A percentile compares a stretch with the other conserved stretches of the same genome.
These are phyloP conservation scores for Rugalucina vietnamica DNA, from an alignment of 2,888 invertebrate genomes.

Conservation along the genomic window DNA sequence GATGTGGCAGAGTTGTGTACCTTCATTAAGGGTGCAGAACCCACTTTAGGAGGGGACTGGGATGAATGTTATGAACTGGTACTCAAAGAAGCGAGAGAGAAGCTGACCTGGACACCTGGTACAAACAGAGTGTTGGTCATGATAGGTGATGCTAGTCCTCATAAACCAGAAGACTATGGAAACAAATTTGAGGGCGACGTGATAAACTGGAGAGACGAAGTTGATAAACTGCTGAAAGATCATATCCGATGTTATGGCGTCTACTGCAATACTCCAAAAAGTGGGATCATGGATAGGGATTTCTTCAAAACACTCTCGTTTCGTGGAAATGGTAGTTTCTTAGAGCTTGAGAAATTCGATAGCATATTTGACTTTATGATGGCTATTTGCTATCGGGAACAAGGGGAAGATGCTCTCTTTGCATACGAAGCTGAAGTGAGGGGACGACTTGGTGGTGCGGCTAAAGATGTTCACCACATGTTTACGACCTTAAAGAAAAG, in stretches of 20 bases:
- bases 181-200: constrained; percentile 49
- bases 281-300: not conserved
- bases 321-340: constrained; percentile 59
- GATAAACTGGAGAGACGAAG: constrained; percentile 58
- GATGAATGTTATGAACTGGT: constrained; percentile 77
- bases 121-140: constrained; percentile 69
- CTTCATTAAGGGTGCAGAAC: constrained; percentile 60
- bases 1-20: constrained; percentile 59
- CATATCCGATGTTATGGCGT: constrained; percentile 16
- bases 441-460: not conserved
- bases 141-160: constrained; percentile 73
- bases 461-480: constrained; percentile 20
- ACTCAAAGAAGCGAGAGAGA: constrained; percentile 61
- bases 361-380: constrained; percentile 71
- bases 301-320: constrained; percentile 65
- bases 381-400: constrained; percentile 75
- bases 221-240: constrained; percentile 34
- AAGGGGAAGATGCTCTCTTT: constrained; percentile 58
- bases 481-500: constrained; percentile 35
- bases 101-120: constrained; percentile 71
- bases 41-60: constrained; percentile 70
- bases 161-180: constrained; percentile 26
- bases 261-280: constrained; percentile 27
- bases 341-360: constrained; percentile 63
- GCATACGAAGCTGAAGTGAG: constrained; percentile 10